These are phyloP conservation scores for Eremophila alpestris DNA, from an alignment of 2,797 vertebrate genomes.

Conservation along the genomic window DNA sequence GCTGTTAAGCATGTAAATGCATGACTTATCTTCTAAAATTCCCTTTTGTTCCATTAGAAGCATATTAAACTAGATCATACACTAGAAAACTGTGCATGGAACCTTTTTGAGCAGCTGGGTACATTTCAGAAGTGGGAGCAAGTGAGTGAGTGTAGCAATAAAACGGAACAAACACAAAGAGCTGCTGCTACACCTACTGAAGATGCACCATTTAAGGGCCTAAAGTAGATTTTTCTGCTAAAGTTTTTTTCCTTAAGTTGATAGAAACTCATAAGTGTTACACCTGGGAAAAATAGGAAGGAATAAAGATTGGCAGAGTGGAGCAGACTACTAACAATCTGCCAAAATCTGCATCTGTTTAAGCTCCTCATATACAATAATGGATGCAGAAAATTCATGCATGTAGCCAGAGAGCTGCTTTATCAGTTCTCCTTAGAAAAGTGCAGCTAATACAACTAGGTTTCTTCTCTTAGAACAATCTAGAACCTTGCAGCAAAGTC, in stretches of 20 bases:
- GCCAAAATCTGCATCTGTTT: not conserved
- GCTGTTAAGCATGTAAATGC: not conserved
- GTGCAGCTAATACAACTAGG: not conserved
- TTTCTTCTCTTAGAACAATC: not conserved
- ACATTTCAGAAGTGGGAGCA: not conserved
- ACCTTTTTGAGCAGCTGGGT: not conserved
- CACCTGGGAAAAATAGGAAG: not conserved
- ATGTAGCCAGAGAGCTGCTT: fast-evolving
- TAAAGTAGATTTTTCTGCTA: not conserved
- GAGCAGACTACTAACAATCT: not conserved
- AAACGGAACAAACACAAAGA: not conserved
- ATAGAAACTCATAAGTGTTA: not conserved
- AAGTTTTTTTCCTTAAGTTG: not conserved
- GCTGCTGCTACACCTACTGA: not conserved
- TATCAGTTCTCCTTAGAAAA: not conserved
- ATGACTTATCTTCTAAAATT: not conserved
- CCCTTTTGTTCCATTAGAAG: not conserved
- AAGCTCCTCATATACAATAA: not conserved
- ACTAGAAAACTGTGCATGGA: not conserved
- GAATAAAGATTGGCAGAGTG: not conserved
- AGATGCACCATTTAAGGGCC: not conserved
- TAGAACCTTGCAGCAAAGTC: not conserved
- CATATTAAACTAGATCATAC: not conserved
- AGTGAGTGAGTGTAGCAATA: not conserved
- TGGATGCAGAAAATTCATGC: not conserved